Conservation (phyloP, 2,888 invertebrate species). For the Portevinia maculata region DNA sequence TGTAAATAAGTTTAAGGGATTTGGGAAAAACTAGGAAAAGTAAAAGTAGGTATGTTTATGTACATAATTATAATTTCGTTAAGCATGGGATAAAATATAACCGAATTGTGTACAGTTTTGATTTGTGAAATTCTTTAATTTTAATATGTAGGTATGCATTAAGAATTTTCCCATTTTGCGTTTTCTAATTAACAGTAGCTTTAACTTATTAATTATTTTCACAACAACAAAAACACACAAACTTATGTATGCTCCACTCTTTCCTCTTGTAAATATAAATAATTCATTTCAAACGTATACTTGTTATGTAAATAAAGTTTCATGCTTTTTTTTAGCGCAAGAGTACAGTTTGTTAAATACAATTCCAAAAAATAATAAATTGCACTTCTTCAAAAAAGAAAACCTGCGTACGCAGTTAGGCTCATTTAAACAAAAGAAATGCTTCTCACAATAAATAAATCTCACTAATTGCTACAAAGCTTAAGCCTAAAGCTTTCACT, state of each 20-base stretch:
- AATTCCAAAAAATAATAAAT: not conserved
- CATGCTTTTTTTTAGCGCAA: slow-evolving; percentile 56
- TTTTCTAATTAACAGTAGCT: slow-evolving; percentile 7
- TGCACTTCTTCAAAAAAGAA: too few species aligned
- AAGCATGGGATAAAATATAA: too few species aligned
- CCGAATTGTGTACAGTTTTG: not conserved
- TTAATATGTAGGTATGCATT: slow-evolving; percentile 1
- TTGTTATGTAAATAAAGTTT: slow-evolving; percentile 41
- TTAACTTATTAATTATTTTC: slow-evolving; percentile 20
- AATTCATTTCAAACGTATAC: slow-evolving; percentile 23
- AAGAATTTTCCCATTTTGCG: not conserved
- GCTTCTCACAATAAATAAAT: slow-evolving; percentile 53
- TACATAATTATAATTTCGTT: too few species aligned
- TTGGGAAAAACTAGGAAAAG: too few species aligned
- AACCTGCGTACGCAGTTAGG: slow-evolving; percentile 35
- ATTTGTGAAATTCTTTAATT: slow-evolving; percentile 9
- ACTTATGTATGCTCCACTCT: slow-evolving; percentile 13
- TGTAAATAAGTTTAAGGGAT: too few species aligned
- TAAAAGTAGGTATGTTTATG: too few species aligned
- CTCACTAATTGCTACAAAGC: slow-evolving; percentile 38
- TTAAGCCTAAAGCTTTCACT: slow-evolving; percentile 36
- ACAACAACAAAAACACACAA: slow-evolving; percentile 34
- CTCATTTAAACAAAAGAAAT: slow-evolving; percentile 41
- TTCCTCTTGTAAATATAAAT: slow-evolving; percentile 50
- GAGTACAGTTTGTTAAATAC: slow-evolving; percentile 21